phyloP scores from a whole-genome alignment of 2,797 vertebrate genomes.

The Urocyon cinereoargenteus region DNA sequence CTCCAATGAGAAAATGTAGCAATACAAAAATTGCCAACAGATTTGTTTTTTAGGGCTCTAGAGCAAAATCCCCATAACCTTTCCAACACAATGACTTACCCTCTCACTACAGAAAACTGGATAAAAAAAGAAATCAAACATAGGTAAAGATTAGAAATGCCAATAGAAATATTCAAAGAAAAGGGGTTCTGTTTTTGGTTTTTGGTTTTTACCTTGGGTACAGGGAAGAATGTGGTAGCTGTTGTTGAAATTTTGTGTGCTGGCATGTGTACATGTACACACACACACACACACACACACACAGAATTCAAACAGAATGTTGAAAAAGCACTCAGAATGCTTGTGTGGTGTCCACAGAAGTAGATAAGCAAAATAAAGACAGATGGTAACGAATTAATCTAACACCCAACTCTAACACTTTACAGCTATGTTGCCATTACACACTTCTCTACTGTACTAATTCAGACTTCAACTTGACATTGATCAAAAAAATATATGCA shows the following conservation, averaged over 20 bases:
- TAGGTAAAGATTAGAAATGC: slow-evolving; percentile 46
- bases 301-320: background rate
- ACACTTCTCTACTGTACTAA: slow-evolving; percentile 66
- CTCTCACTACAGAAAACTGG: background rate
- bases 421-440: slow-evolving; percentile 61
- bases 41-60: slow-evolving; percentile 1
- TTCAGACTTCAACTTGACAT: slow-evolving; percentile 75
- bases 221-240: background rate
- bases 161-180: slow-evolving; percentile 59
- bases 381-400: slow-evolving; percentile 73
- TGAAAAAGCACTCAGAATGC: slow-evolving; percentile 45
- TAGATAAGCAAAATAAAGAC: slow-evolving; percentile 76
- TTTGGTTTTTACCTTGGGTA: background rate
- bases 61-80: slow-evolving; percentile 12
- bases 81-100: background rate
- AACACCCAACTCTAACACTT: slow-evolving; percentile 72
- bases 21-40: background rate
- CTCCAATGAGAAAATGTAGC: background rate
- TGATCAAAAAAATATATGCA: slow-evolving; percentile 72
- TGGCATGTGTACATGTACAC: background rate
- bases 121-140: slow-evolving; percentile 22
- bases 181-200: background rate
- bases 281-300: background rate
- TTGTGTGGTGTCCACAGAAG: slow-evolving; percentile 40
- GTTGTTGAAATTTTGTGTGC: slow-evolving; percentile 4